Conservation (phyloP, 2,888 invertebrate species). For the Protonemura montana region DNA sequence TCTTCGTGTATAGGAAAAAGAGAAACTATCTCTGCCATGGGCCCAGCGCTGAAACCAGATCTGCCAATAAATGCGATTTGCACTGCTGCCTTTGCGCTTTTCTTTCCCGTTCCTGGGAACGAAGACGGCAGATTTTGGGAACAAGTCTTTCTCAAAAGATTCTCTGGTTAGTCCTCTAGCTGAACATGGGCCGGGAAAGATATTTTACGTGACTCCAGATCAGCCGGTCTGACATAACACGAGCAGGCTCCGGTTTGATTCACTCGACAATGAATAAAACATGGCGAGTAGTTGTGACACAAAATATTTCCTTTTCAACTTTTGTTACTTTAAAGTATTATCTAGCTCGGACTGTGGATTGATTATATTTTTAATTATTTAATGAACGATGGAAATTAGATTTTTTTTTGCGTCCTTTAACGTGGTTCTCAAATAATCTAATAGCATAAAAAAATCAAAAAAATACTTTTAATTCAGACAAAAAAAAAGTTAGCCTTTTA, state of each 20-base stretch:
- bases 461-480: too few species aligned
- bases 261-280: background rate
- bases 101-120: background rate
- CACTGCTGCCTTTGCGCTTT: background rate
- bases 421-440: too few species aligned
- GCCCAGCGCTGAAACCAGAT: background rate
- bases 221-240: background rate
- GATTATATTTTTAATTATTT: background rate
- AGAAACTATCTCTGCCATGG: background rate
- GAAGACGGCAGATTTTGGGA: background rate
- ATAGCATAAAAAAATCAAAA: too few species aligned
- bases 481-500: too few species aligned
- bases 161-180: background rate
- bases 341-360: background rate
- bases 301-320: background rate
- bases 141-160: background rate
- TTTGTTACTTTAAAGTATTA: background rate
- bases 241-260: background rate
- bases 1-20: background rate
- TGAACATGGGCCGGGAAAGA: background rate
- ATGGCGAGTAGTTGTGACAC: background rate
- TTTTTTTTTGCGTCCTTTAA: too few species aligned
- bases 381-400: too few species aligned
- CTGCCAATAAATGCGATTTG: constrained; percentile 12
- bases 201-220: background rate